These are phyloP conservation scores for Hoplodrina blanda DNA, from an alignment of 2,888 invertebrate genomes.

Conservation along the genomic window DNA sequence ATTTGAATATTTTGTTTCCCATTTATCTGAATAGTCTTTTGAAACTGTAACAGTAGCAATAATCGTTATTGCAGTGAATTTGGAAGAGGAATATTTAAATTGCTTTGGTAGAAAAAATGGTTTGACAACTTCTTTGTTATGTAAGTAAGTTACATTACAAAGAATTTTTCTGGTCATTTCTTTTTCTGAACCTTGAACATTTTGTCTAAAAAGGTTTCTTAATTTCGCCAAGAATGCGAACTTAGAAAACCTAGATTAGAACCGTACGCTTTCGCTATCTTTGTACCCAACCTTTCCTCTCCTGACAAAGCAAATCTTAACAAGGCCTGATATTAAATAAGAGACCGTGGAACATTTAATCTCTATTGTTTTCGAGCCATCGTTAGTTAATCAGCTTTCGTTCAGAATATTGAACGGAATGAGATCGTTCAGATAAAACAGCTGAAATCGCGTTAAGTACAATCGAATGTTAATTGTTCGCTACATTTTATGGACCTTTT, in stretches of 20 bases:
- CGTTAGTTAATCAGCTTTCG: conserved; percentile 61
- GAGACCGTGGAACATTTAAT: conserved; percentile 42
- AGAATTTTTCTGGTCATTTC: conserved; percentile 1
- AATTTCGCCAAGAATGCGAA: conserved; percentile 28
- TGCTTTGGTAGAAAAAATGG: background rate
- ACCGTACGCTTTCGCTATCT: conserved; percentile 23
- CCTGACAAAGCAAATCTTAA: conserved; percentile 51
- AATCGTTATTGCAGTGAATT: conserved; percentile 37
- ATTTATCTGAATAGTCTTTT: conserved; percentile 32
- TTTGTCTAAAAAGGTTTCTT: conserved; percentile 19
- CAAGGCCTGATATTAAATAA: conserved; percentile 49
- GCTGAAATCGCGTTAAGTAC: conserved; percentile 62
- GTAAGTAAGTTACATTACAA: background rate
- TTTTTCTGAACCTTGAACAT: background rate
- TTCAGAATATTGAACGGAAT: conserved; percentile 57
- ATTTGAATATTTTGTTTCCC: conserved; percentile 55
- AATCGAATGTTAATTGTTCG: conserved; percentile 69
- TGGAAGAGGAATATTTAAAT: conserved; percentile 39
- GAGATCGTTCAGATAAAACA: conserved; percentile 58
- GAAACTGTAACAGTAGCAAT: conserved; percentile 52
- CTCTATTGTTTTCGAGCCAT: conserved; percentile 58
- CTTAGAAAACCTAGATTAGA: conserved; percentile 44
- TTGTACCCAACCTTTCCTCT: conserved; percentile 22
- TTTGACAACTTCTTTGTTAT: too few relatives aligned
- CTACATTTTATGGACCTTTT: conserved; percentile 67